Evolutionary conservation across 2,888 invertebrate genomes (phyloP), one percentile per base, ranked within the genome.

Genomic region (Autographa gamma): DNA sequence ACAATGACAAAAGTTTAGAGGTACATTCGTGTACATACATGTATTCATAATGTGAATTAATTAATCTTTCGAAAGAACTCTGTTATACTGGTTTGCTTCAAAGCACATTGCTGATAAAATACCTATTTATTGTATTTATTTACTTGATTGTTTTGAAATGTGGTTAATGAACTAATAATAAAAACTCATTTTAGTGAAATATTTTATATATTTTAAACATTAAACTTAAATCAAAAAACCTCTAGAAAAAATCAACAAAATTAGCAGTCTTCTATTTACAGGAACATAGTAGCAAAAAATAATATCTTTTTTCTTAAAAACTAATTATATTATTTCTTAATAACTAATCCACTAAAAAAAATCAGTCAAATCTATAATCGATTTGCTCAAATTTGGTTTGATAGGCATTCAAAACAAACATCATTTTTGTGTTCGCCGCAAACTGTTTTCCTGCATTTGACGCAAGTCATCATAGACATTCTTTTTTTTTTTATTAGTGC

Each of bases 381-480:
- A 5, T 34, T 34, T 6, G 34, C 34, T 34, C 34, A 34, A 34
- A 34, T 34, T 34, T 34, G 34, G 8, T 34, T 34, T 34, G 34
- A 34, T 34, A 34, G 34, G 34, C 34, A 34, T 8, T 34, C 8
- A 34, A 34, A n/a, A 34, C 34, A 34, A 34, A 34, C 34, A 34
- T 34, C 34, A 34, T 66, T 60, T 19, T 60, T 60, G 60, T 60
- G 48, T 25, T 66, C 60, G 34, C 52, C 34, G 8, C 52, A 60
- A 19, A 34, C 19, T 18, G 60, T 48, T 19, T 61, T 71, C 16
- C 60, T 72, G 67, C 19, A 70, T 72, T 25, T 69, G 54, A 2
- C 72, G 13, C 25, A 70, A 75, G 34, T 72, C 72, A 14, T 75
- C 72, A 60, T 66, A 13, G 67, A 67, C 56, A 41, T 67, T 18